A percentile compares a stretch with the other conserved stretches of the same genome.
These are phyloP conservation scores for Augochlora pura DNA, from an alignment of 1,140 invertebrate genomes.

Conservation along the genomic window DNA sequence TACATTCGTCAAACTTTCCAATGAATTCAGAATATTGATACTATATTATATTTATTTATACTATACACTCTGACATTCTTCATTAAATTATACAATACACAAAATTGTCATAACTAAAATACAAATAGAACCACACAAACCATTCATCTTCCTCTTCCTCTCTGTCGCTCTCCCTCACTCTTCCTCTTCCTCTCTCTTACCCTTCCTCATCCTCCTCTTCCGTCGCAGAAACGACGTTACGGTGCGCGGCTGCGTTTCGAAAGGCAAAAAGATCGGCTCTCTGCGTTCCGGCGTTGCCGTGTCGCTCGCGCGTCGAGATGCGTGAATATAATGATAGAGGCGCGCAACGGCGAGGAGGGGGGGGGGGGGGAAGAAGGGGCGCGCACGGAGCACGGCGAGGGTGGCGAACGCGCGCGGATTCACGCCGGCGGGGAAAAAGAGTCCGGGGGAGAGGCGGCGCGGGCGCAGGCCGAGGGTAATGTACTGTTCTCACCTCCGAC, in stretches of 20 bases:
- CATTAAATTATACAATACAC: too few relatives aligned
- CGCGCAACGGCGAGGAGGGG: slow-evolving; percentile 41
- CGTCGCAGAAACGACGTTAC: slow-evolving; percentile 37
- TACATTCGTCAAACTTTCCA: too few relatives aligned
- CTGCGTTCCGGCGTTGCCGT: slow-evolving; percentile 11
- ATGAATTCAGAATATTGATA: too few relatives aligned
- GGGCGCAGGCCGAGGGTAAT: slow-evolving; percentile 62
- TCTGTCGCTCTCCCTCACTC: too few relatives aligned
- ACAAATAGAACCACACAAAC: too few relatives aligned
- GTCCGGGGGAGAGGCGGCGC: slow-evolving; percentile 8
- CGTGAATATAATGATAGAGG: slow-evolving; percentile 64
- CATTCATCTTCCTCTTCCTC: too few relatives aligned
- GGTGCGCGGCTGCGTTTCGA: slow-evolving; percentile 39
- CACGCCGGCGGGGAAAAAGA: slow-evolving; percentile 54
- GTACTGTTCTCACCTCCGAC: slow-evolving; percentile 72
- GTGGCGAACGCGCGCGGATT: slow-evolving; percentile 47
- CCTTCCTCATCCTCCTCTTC: too few relatives aligned
- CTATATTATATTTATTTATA: too few relatives aligned
- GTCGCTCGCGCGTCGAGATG: slow-evolving; percentile 49
- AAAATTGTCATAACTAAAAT: too few relatives aligned
- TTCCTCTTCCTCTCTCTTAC: too few relatives aligned
- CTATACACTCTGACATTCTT: too few relatives aligned
- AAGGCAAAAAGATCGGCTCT: slow-evolving; percentile 36
- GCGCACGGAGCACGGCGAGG: slow-evolving; percentile 28
- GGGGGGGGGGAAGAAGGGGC: slow-evolving; percentile 3